Conservation (phyloP, 2,113 vertebrate genomes). For the Pelecanoides urinatrix region DNA sequence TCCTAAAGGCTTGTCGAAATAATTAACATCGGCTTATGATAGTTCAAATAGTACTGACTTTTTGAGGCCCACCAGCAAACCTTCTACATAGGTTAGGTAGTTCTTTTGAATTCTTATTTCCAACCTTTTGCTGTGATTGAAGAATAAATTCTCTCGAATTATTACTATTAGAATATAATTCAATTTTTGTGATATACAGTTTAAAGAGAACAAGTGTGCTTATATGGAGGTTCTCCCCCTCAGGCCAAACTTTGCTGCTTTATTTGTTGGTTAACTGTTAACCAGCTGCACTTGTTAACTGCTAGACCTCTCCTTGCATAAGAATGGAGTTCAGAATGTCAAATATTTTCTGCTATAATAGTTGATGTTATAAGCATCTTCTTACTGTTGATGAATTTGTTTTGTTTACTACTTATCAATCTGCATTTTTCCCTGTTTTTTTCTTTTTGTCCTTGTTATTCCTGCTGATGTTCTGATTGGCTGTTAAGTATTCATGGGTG, state of each 20-base stretch:
- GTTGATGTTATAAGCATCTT: background rate
- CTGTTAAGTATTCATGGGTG: background rate
- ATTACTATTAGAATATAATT: background rate
- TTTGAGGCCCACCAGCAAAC: background rate
- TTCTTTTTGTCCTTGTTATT: background rate
- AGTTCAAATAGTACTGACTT: background rate
- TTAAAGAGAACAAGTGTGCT: background rate
- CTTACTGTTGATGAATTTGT: background rate
- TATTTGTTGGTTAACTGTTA: background rate
- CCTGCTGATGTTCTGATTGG: background rate
- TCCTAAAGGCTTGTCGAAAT: background rate
- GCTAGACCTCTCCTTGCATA: background rate
- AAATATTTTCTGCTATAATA: background rate
- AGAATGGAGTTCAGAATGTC: background rate
- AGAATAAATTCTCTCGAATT: background rate
- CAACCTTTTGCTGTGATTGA: background rate
- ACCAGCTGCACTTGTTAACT: background rate
- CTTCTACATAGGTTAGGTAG: background rate
- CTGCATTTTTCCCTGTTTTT: background rate
- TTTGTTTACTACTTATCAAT: background rate
- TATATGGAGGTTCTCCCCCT: background rate
- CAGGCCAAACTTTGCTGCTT: background rate
- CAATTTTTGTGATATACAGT: background rate
- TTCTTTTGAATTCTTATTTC: background rate
- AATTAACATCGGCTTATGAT: background rate